Evolutionary conservation across 2,888 invertebrate genomes (phyloP).

Genomic region (Temnothorax rugatulus): DNA sequence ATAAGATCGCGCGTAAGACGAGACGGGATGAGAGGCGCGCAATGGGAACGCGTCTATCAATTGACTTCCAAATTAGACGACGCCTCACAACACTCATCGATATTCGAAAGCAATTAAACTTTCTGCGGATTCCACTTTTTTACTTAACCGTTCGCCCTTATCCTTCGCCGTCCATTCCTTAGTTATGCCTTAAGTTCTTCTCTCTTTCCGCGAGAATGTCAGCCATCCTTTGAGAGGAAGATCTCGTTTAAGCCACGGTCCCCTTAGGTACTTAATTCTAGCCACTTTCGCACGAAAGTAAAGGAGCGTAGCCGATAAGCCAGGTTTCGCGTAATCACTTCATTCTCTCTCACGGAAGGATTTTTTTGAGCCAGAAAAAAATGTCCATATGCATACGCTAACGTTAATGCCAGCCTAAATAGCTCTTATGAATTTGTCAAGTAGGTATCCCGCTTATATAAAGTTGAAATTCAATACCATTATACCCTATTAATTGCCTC

Average conservation of each 20-base stretch:
- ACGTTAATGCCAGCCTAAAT: neutral
- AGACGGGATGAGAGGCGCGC: conserved; percentile 25
- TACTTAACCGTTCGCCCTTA: conserved; percentile 17
- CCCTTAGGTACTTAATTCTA: conserved; percentile 45
- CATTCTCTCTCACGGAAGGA: conserved; percentile 8
- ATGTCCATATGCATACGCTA: neutral
- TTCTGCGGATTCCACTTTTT: conserved; percentile 52
- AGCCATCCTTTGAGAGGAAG: conserved; percentile 39
- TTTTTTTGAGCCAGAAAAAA: neutral
- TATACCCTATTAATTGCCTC: conserved; percentile 9
- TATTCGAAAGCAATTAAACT: conserved; percentile 76
- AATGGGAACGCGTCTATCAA: conserved; percentile 47
- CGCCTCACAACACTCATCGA: conserved; percentile 68
- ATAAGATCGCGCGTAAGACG: conserved; percentile 61
- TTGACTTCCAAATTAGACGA: conserved; percentile 68
- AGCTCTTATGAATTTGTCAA: conserved; percentile 42
- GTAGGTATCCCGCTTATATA: conserved; percentile 10
- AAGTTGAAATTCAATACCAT: conserved; percentile 11
- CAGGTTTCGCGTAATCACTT: conserved; percentile 37
- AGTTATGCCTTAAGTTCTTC: conserved; percentile 37
- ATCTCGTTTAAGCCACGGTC: conserved; percentile 41
- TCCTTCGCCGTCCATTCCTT: conserved; percentile 37
- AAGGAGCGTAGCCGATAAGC: conserved; percentile 37
- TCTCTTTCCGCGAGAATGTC: conserved; percentile 17
- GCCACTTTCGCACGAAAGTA: conserved; percentile 19